A percentile compares a stretch with the other conserved stretches of the same genome.
These are phyloP conservation scores for Clarias platycephalus DNA, from an alignment of 2,797 vertebrate species.

Conservation along the genomic window DNA sequence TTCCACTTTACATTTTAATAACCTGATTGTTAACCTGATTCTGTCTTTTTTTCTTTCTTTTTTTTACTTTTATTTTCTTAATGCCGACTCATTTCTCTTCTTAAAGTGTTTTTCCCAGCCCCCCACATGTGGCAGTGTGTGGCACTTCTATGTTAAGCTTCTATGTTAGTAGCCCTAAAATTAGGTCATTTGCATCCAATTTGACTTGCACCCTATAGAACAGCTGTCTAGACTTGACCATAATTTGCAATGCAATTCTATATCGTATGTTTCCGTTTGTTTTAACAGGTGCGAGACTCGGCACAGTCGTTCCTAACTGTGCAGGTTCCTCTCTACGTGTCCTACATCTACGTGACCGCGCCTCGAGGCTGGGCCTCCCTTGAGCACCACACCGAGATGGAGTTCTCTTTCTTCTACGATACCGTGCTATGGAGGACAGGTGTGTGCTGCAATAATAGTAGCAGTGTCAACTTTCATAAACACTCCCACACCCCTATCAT, in stretches of 20 bases:
- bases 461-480: background rate
- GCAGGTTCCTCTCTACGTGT: constrained; percentile 93
- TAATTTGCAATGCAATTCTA: constrained; percentile 25
- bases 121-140: background rate
- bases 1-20: no score
- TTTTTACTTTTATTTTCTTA: no score
- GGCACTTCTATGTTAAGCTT: background rate
- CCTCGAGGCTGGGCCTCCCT: constrained; percentile 95
- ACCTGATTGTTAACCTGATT: no score
- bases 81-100: background rate
- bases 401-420: constrained; percentile 98
- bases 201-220: background rate
- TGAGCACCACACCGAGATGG: constrained; percentile 99
- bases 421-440: constrained; percentile 98
- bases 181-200: background rate
- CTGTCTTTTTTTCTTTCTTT: no score
- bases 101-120: background rate
- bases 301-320: constrained; percentile 97
- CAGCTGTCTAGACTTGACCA: background rate
- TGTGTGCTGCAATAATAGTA: constrained; percentile 56
- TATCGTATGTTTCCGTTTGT: background rate
- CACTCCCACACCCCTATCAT: background rate
- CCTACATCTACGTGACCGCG: constrained; percentile 95
- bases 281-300: constrained; percentile 89
- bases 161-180: background rate